Conservation (phyloP, 1,140 invertebrate genomes). For the Megalonaias nervosa region DNA sequence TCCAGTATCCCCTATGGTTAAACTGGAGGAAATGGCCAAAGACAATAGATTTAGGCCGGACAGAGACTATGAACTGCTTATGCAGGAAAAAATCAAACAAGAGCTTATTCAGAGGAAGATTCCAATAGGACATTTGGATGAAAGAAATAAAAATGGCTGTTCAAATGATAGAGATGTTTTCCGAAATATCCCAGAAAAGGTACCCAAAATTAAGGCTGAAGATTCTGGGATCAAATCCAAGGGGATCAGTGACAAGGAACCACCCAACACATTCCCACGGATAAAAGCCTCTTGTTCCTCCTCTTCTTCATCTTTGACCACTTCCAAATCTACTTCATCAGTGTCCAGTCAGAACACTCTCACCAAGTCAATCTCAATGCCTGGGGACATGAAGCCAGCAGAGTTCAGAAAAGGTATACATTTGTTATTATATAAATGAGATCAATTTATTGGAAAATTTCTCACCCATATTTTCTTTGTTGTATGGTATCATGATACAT, state of each 20-base stretch:
- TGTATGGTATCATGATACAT: too few species aligned
- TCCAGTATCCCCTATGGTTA: slow-evolving; percentile 22
- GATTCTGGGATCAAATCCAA: too few species aligned
- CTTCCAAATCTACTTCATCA: neutral
- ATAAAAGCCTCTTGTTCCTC: slow-evolving; percentile 8
- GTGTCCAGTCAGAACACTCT: slow-evolving; percentile 5
- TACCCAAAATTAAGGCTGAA: too few species aligned
- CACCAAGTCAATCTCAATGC: slow-evolving; percentile 51
- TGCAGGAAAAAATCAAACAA: slow-evolving; percentile 20
- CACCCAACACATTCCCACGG: slow-evolving; percentile 30
- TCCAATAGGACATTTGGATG: too few species aligned
- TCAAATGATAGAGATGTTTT: too few species aligned
- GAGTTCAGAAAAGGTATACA: slow-evolving; percentile 49
- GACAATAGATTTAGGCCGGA: slow-evolving; percentile 17
- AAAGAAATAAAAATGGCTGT: too few species aligned
- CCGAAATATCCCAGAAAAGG: too few species aligned
- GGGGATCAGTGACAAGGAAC: slow-evolving; percentile 9
- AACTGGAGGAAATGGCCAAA: slow-evolving; percentile 25
- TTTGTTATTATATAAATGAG: too few species aligned
- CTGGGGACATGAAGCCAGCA: slow-evolving; percentile 53
- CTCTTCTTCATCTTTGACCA: neutral
- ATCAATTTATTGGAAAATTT: too few species aligned
- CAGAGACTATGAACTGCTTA: slow-evolving; percentile 17
- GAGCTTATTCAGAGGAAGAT: slow-evolving; percentile 19
- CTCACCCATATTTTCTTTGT: too few species aligned